Conservation (phyloP, 2,888 invertebrate genomes). For the Catocala fraxini region DNA sequence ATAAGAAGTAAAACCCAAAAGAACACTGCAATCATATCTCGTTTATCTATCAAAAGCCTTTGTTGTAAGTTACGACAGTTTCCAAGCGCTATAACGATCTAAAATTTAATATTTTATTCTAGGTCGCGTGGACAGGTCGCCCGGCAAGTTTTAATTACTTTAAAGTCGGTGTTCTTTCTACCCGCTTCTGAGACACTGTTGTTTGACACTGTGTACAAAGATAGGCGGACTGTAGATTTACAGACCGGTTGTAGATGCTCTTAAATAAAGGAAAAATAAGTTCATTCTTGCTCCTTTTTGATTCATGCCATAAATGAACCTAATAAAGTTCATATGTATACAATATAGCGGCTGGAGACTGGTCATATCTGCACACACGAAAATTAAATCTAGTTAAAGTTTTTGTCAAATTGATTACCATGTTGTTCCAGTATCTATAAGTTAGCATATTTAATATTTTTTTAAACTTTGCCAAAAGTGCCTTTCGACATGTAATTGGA, state of each 20-base stretch:
- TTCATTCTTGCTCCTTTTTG: too few relatives aligned
- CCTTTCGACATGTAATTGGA: too few relatives aligned
- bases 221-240: constrained; percentile 3
- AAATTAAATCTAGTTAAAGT: too few relatives aligned
- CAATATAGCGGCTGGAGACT: too few relatives aligned
- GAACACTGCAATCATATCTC: constrained; percentile 6
- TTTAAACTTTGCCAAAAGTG: too few relatives aligned
- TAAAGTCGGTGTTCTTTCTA: constrained; percentile 45
- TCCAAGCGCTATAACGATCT: constrained; percentile 29
- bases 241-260: background rate
- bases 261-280: too few relatives aligned
- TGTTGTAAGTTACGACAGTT: constrained; percentile 22
- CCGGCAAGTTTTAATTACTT: constrained; percentile 72
- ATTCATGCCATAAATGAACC: too few relatives aligned
- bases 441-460: too few relatives aligned
- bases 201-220: constrained; percentile 11
- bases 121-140: constrained; percentile 52
- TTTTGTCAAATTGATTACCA: too few relatives aligned
- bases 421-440: too few relatives aligned
- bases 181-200: constrained; percentile 19
- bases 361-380: too few relatives aligned
- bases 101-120: constrained; percentile 35
- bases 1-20: background rate
- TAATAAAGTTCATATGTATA: too few relatives aligned
- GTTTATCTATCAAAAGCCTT: constrained; percentile 14